Percentiles rank a stretch among this genome's conserved stretches.
Evolutionary conservation across 2,113 vertebrate species (phyloP).

Genomic region (Siphamia tubifer): DNA sequence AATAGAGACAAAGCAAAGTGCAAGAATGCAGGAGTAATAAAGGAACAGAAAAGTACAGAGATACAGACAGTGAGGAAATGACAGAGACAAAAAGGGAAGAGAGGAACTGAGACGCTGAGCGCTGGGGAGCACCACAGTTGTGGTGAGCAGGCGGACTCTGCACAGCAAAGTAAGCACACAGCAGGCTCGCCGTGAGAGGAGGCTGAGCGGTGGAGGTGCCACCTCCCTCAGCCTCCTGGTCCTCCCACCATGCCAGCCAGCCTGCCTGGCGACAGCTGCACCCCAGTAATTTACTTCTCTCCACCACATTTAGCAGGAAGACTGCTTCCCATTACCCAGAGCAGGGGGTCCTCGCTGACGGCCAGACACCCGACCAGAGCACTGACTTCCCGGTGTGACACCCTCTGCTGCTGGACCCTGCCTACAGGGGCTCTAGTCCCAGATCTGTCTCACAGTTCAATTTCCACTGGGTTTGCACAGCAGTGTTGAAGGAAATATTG

Average conservation of each 20-base stretch:
- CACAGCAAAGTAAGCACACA: slow-evolving; percentile 94
- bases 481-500: no score
- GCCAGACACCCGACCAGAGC: slow-evolving; percentile 71
- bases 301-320: slow-evolving; percentile 92
- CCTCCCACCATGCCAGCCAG: slow-evolving; percentile 80
- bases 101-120: neutral
- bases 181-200: slow-evolving; percentile 83
- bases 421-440: slow-evolving; percentile 32
- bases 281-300: slow-evolving; percentile 91
- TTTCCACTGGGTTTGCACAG: slow-evolving; percentile 31
- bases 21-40: slow-evolving; percentile 48
- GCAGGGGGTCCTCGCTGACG: slow-evolving; percentile 77
- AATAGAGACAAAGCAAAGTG: slow-evolving; percentile 42
- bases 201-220: slow-evolving; percentile 86
- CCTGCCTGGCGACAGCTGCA: slow-evolving; percentile 89
- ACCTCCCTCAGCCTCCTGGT: slow-evolving; percentile 79
- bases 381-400: slow-evolving; percentile 59
- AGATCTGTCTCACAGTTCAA: slow-evolving; percentile 6
- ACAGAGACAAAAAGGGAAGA: slow-evolving; percentile 7
- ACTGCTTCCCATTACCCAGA: slow-evolving; percentile 84
- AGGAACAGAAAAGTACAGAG: slow-evolving; percentile 29
- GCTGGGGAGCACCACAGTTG: slow-evolving; percentile 81
- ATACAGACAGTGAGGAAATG: slow-evolving; percentile 8
- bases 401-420: slow-evolving; percentile 71
- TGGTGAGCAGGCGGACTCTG: slow-evolving; percentile 86